These are phyloP conservation scores for Ophion slaviceki DNA, from an alignment of 2,888 invertebrate species.

Conservation along the genomic window DNA sequence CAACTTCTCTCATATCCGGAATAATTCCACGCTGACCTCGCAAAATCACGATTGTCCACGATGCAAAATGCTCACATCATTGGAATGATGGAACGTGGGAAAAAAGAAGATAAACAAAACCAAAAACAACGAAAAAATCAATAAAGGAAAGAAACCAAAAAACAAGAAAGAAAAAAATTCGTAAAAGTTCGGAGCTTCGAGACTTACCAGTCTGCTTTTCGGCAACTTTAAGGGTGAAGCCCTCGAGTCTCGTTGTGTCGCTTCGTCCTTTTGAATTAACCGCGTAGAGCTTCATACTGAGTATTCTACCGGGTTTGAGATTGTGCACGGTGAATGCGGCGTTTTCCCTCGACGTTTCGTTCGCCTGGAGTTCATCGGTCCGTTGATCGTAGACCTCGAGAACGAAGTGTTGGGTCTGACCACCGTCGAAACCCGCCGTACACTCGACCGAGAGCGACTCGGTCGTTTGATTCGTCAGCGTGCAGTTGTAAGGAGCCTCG, in stretches of 20 bases:
- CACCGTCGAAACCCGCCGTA: conserved; percentile 90
- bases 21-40: neutral
- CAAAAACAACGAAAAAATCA: neutral
- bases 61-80: neutral
- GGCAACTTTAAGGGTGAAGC: conserved; percentile 90
- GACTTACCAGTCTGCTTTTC: conserved; percentile 90
- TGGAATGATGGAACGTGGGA: neutral
- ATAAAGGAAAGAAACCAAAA: neutral
- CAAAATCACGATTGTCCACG: neutral
- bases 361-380: conserved; percentile 87
- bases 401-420: conserved; percentile 89
- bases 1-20: neutral
- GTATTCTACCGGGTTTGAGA: conserved; percentile 90
- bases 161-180: neutral
- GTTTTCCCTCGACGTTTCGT: conserved; percentile 87
- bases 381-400: conserved; percentile 90
- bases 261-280: conserved; percentile 93
- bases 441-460: conserved; percentile 91
- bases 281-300: conserved; percentile 92
- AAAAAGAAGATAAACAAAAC: neutral
- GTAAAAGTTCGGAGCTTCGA: conserved; percentile 42
- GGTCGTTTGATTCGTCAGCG: conserved; percentile 91
- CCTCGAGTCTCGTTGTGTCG: conserved; percentile 88
- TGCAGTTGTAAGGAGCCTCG: conserved; percentile 91
- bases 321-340: conserved; percentile 91